These are phyloP conservation scores for Nycticorax nycticorax DNA, from an alignment of 2,113 vertebrate genomes.

Conservation along the genomic window DNA sequence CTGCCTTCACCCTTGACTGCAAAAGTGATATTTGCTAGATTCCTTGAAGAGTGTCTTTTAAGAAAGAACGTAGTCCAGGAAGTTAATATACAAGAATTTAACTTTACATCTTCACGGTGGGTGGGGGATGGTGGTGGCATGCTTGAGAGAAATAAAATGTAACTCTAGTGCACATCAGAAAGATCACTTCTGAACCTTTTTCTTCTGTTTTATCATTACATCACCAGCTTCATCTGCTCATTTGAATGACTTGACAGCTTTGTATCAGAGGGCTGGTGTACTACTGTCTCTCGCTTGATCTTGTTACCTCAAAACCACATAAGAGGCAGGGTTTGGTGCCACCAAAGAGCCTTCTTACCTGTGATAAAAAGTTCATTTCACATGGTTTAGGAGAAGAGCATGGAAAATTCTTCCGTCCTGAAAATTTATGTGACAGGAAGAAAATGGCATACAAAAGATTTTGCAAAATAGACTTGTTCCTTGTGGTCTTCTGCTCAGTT, in stretches of 20 bases:
- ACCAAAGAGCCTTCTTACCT: not conserved
- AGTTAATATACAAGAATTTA: not conserved
- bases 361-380: not conserved
- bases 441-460: not conserved
- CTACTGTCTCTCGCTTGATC: not conserved
- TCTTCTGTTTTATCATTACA: not conserved
- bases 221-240: not conserved
- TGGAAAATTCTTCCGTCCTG: not conserved
- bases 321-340: not conserved
- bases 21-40: not conserved
- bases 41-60: not conserved
- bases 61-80: not conserved
- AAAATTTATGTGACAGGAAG: not conserved
- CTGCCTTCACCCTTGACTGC: not conserved
- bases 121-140: rapidly evolving
- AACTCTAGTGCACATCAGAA: not conserved
- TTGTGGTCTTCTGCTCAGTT: not conserved
- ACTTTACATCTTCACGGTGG: not conserved
- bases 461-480: not conserved
- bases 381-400: not conserved
- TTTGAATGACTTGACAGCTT: not conserved
- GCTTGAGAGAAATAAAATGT: not conserved
- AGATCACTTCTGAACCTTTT: not conserved
- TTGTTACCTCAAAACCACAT: not conserved
- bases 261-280: not conserved